Evolutionary conservation across 2,113 vertebrate species (phyloP).

Genomic region (Nymphicus hollandicus): DNA sequence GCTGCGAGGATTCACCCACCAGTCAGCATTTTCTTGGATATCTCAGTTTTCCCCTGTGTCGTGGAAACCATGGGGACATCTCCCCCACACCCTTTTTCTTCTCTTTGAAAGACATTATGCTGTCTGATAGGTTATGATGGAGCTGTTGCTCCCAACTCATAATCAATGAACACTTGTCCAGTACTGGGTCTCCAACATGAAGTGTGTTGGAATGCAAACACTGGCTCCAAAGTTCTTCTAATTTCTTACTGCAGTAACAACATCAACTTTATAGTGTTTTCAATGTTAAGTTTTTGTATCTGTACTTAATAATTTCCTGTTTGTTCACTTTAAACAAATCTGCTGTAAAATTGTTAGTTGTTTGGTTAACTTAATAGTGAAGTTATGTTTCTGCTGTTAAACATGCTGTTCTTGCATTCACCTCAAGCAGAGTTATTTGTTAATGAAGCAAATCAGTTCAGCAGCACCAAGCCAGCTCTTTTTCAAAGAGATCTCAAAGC

Average conservation of each 20-base stretch:
- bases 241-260: background rate
- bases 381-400: background rate
- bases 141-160: background rate
- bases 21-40: background rate
- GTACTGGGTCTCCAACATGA: background rate
- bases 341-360: background rate
- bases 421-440: background rate
- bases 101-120: background rate
- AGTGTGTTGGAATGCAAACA: background rate
- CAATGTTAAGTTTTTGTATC: background rate
- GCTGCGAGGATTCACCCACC: background rate
- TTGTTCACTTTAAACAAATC: background rate
- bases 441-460: background rate
- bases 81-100: background rate
- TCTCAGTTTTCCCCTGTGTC: background rate
- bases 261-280: background rate
- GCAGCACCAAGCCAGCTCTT: background rate
- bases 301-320: background rate
- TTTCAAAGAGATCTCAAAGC: background rate
- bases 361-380: background rate
- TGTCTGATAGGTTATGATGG: background rate
- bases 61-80: background rate
- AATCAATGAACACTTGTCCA: background rate
- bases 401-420: background rate
- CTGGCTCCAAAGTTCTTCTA: background rate